A percentile compares a stretch with the other conserved stretches of the same genome.
These are phyloP conservation scores for Psittacula cyanocephala DNA, from an alignment of 2,113 vertebrate genomes.

Conservation along the genomic window DNA sequence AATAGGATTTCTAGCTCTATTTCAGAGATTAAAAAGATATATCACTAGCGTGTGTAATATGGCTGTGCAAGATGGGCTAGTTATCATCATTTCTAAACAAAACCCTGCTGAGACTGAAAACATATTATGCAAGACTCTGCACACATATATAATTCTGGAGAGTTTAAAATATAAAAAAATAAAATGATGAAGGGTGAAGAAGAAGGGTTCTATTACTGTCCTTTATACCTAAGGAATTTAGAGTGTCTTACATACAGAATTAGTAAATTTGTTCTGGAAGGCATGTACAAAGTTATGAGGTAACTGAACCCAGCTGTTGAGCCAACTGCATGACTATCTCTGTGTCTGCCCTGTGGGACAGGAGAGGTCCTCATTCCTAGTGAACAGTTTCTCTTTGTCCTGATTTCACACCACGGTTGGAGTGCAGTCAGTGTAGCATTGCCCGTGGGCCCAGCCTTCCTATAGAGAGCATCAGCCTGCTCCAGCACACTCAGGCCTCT, in stretches of 20 bases:
- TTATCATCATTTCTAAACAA: background rate
- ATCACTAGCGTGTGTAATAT: background rate
- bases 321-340: background rate
- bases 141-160: background rate
- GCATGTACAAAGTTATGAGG: background rate
- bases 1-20: background rate
- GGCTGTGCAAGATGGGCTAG: background rate
- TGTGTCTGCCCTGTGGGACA: background rate
- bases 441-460: background rate
- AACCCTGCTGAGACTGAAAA: background rate
- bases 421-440: background rate
- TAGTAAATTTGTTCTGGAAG: background rate
- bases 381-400: background rate
- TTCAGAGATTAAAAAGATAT: background rate
- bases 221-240: background rate
- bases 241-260: background rate
- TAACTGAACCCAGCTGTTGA: background rate
- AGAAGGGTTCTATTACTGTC: background rate
- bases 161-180: background rate
- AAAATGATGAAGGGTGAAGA: background rate
- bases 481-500: background rate
- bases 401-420: background rate
- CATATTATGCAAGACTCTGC: background rate
- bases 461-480: background rate
- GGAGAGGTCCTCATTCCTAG: background rate